Percentiles rank a stretch among this genome's conserved stretches.
Conservation (phyloP, 2,888 invertebrate genomes). For the Lycia hirtaria region DNA sequence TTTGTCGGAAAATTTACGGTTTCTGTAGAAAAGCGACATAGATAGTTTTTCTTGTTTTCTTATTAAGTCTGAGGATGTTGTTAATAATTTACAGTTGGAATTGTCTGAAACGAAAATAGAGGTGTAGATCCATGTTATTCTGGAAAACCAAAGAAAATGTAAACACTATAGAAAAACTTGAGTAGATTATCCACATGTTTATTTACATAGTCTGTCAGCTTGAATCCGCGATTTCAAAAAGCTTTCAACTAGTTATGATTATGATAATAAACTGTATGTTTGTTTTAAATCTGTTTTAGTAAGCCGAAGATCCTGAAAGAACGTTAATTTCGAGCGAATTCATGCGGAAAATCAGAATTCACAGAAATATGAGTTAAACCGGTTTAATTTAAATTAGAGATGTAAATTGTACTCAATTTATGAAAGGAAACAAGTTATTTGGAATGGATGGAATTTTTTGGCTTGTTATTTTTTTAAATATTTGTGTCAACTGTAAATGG, state of each 20-base stretch:
- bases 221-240: constrained; percentile 21
- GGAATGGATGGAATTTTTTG: background rate
- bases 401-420: constrained; percentile 9
- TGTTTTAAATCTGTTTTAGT: constrained; percentile 30
- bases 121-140: constrained; percentile 15
- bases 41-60: too few relatives aligned
- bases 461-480: background rate
- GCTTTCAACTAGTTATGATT: constrained; percentile 22
- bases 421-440: constrained; percentile 11
- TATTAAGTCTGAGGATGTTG: too few relatives aligned
- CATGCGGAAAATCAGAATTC: constrained; percentile 7
- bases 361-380: constrained; percentile 6
- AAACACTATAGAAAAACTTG: constrained; percentile 12
- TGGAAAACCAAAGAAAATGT: too few relatives aligned
- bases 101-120: background rate
- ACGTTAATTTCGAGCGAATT: constrained; percentile 20
- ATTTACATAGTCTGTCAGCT: constrained; percentile 47
- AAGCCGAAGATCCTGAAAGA: constrained; percentile 24
- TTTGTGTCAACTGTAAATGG: background rate
- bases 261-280: constrained; percentile 21
- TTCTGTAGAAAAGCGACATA: too few relatives aligned
- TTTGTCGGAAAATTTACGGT: too few relatives aligned
- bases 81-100: too few relatives aligned
- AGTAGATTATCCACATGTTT: constrained; percentile 46
- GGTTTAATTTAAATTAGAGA: constrained; percentile 1